phyloP scores from a whole-genome alignment of 2,113 vertebrate genomes.

The Oryzias curvinotus region DNA sequence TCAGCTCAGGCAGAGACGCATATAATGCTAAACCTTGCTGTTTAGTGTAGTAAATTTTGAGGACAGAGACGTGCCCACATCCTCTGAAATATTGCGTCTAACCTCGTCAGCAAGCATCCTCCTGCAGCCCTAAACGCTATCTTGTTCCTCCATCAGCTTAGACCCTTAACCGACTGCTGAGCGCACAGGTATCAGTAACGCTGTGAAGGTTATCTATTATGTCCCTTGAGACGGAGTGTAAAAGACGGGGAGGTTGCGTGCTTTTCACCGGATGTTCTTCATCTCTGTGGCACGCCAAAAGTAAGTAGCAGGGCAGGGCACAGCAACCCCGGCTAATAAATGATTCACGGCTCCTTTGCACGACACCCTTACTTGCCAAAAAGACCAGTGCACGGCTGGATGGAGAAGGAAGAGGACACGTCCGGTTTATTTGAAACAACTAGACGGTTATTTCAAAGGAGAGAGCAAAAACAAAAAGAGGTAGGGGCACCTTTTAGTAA shows the following conservation, averaged over 20 bases:
- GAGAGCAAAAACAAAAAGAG: too few relatives aligned
- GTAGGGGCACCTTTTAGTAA: conserved; percentile 43
- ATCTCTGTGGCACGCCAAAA: conserved; percentile 25
- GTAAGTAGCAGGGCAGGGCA: conserved; percentile 36
- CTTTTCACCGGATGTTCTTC: conserved; percentile 29
- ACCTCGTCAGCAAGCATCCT: too few relatives aligned
- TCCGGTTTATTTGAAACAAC: too few relatives aligned
- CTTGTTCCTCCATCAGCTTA: conserved; percentile 1
- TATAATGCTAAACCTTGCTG: too few relatives aligned
- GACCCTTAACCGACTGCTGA: neutral
- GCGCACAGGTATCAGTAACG: neutral
- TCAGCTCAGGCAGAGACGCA: too few relatives aligned
- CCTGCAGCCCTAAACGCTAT: neutral
- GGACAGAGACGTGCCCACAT: too few relatives aligned
- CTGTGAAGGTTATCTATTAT: neutral
- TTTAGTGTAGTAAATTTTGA: too few relatives aligned
- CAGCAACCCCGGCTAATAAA: conserved; percentile 60
- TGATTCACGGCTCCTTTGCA: conserved; percentile 69
- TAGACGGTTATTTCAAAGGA: too few relatives aligned
- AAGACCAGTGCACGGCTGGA: conserved; percentile 11
- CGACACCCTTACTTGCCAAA: conserved; percentile 48
- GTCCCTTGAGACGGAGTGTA: conserved; percentile 8
- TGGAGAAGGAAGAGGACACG: conserved; percentile 20
- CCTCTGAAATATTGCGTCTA: too few relatives aligned
- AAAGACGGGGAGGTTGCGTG: conserved; percentile 13